A percentile compares a stretch with the other conserved stretches of the same genome.
These are phyloP conservation scores for Phania funesta DNA, from an alignment of 2,888 invertebrate species.

Conservation along the genomic window DNA sequence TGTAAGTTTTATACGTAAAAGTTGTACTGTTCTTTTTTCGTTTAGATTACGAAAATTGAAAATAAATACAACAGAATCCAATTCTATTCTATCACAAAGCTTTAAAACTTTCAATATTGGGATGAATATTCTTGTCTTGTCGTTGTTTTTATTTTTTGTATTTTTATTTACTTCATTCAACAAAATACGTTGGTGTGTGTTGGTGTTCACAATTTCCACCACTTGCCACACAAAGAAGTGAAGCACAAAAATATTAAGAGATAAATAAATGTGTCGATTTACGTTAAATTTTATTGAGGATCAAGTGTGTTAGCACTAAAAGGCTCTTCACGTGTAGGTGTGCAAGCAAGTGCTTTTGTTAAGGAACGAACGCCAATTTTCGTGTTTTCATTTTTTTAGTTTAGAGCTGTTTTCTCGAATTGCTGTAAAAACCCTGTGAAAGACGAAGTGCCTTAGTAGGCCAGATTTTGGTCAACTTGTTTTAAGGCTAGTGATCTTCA, in stretches of 20 bases:
- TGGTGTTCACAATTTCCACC: neutral
- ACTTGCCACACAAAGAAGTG: neutral
- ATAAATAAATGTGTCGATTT: conserved; percentile 59
- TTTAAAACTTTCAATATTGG: conserved; percentile 1
- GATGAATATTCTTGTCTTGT: conserved; percentile 21
- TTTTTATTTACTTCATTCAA: neutral
- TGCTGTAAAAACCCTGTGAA: neutral
- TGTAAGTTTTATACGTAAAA: conserved; percentile 36
- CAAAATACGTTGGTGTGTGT: conserved; percentile 39
- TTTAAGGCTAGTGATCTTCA: too few species aligned
- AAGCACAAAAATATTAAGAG: conserved; percentile 1
- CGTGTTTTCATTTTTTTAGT: neutral
- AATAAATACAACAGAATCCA: conserved; percentile 42
- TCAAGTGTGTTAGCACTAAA: conserved; percentile 53
- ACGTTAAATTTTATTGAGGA: conserved; percentile 46
- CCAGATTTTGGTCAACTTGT: too few species aligned
- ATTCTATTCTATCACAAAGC: conserved; percentile 33
- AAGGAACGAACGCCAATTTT: conserved; percentile 23
- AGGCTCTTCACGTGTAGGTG: neutral
- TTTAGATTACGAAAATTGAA: conserved; percentile 21
- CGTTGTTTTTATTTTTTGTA: neutral
- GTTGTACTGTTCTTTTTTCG: neutral
- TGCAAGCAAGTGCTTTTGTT: conserved; percentile 2
- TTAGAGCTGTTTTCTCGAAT: neutral
- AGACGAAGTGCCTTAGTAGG: too few species aligned